phyloP scores from a whole-genome alignment of 2,888 invertebrate species.

The Tetragonisca angustula region DNA sequence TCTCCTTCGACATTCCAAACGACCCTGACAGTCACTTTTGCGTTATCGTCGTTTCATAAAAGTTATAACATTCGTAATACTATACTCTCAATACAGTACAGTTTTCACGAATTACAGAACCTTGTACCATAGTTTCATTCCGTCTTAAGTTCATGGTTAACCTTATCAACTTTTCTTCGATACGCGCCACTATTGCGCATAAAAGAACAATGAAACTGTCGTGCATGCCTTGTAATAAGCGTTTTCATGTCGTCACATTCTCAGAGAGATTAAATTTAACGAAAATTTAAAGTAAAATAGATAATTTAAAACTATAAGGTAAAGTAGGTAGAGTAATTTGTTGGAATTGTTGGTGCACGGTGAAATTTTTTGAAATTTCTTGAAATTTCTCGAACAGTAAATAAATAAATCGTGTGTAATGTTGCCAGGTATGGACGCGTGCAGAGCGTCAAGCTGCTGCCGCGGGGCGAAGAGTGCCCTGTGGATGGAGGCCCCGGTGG shows the following conservation, averaged over 20 bases:
- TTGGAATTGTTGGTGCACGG: not conserved
- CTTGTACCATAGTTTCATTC: too few relatives aligned
- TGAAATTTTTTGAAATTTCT: not conserved
- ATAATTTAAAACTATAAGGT: too few relatives aligned
- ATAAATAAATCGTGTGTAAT: slow-evolving; percentile 8
- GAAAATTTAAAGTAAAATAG: too few relatives aligned
- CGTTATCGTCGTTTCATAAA: slow-evolving; percentile 7
- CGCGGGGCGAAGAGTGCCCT: slow-evolving; percentile 85
- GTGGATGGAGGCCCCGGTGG: slow-evolving; percentile 84
- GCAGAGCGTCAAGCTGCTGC: slow-evolving; percentile 97
- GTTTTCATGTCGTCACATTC: too few relatives aligned
- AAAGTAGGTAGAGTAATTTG: too few relatives aligned
- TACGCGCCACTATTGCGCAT: not conserved
- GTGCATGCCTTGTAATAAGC: too few relatives aligned
- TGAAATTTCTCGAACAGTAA: not conserved
- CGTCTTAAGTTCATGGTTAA: not conserved
- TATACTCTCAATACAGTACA: not conserved
- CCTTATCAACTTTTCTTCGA: not conserved
- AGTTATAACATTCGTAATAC: not conserved
- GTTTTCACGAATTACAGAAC: not conserved
- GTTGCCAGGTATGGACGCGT: slow-evolving; percentile 96
- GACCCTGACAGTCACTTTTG: slow-evolving; percentile 43
- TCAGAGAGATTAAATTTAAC: too few relatives aligned
- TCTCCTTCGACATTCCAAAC: slow-evolving; percentile 50
- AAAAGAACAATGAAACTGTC: too few relatives aligned